These are phyloP conservation scores for Dendronephthya gigantea DNA, from an alignment of 64 coral and sea anemone genomes.

Conservation along the genomic window DNA sequence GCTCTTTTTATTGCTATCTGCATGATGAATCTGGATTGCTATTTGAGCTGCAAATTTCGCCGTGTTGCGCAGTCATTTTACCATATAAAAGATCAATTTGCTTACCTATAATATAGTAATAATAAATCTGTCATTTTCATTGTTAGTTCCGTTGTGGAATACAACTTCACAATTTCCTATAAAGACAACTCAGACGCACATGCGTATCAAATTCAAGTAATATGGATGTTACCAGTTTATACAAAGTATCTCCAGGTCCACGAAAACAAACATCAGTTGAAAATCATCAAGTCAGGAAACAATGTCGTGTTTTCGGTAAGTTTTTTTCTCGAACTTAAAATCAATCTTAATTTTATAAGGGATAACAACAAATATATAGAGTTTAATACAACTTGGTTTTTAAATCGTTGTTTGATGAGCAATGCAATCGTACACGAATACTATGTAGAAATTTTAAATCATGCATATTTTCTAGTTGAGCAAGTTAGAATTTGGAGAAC, in stretches of 20 bases:
- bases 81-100: not conserved
- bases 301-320: slow-evolving; percentile 27
- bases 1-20: too few relatives aligned
- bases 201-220: slow-evolving; percentile 52
- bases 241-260: not conserved
- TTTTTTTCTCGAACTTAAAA: too few relatives aligned
- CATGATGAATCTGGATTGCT: too few relatives aligned
- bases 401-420: too few relatives aligned
- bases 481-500: not conserved
- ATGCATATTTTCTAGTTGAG: not conserved
- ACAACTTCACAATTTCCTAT: slow-evolving; percentile 58
- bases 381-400: too few relatives aligned
- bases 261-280: not conserved
- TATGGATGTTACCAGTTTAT: slow-evolving; percentile 77
- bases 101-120: not conserved
- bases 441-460: too few relatives aligned
- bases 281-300: not conserved
- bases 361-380: too few relatives aligned
- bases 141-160: slow-evolving; percentile 45
- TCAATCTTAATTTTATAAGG: too few relatives aligned
- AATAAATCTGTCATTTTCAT: not conserved
- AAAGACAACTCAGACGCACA: slow-evolving; percentile 43
- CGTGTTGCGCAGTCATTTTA: too few relatives aligned
- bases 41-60: too few relatives aligned
- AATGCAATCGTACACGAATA: too few relatives aligned